Conservation (phyloP, 2,797 vertebrate genomes). For the Syngnathus rostellatus region DNA sequence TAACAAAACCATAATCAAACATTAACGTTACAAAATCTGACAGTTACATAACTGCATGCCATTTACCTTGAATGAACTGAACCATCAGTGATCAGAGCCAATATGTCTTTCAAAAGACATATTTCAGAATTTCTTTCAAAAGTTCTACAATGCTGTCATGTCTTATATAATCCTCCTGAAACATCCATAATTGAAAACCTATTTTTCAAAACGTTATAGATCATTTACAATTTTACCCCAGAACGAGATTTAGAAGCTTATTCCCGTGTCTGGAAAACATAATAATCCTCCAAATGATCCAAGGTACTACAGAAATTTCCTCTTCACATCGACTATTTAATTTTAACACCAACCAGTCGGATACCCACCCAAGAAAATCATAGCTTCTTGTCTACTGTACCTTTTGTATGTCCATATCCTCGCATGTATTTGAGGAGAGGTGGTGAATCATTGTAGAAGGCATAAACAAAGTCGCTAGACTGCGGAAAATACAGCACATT, state of each 20-base stretch:
- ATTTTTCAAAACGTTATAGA: not conserved
- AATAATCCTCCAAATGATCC: not conserved
- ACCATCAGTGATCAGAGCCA: not conserved
- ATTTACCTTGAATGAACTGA: not conserved
- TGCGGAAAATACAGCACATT: conserved; percentile 38
- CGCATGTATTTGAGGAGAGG: conserved; percentile 51
- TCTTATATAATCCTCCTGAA: not conserved
- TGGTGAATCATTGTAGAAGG: conserved; percentile 84
- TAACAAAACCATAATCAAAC: not conserved
- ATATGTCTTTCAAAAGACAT: not conserved
- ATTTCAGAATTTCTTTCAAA: too few species aligned
- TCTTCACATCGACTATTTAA: not conserved
- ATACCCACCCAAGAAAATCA: not conserved
- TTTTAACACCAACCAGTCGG: not conserved
- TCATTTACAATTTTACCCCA: not conserved
- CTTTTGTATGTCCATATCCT: conserved; percentile 83
- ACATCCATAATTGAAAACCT: not conserved
- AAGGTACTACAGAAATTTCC: not conserved
- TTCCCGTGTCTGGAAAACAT: not conserved
- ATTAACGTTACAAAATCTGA: not conserved
- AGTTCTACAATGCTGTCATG: not conserved
- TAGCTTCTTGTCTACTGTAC: conserved; percentile 49
- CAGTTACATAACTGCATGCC: not conserved
- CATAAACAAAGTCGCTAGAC: conserved; percentile 73
- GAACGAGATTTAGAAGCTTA: not conserved